Conservation (phyloP, 1,140 invertebrate species). For the Megathymus violae region DNA sequence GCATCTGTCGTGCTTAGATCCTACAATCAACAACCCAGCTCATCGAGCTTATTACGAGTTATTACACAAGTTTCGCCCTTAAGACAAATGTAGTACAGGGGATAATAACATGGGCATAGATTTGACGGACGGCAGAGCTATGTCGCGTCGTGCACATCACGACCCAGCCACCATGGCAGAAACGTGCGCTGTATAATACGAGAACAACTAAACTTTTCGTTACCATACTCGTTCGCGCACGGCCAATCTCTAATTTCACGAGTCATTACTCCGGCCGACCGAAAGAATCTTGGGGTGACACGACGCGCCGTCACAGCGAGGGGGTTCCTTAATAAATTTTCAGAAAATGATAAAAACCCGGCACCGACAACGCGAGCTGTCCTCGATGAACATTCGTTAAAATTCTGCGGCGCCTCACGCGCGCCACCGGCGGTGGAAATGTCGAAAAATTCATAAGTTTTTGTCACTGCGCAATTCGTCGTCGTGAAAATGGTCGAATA, state of each 20-base stretch:
- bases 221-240: slow-evolving; percentile 36
- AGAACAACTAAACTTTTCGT: slow-evolving; percentile 38
- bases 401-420: slow-evolving; percentile 51
- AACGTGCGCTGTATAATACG: slow-evolving; percentile 40
- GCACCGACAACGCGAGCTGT: slow-evolving; percentile 42
- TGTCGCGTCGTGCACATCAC: slow-evolving; percentile 28
- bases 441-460: slow-evolving; percentile 68
- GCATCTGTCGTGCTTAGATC: slow-evolving; percentile 38
- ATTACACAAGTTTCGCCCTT: slow-evolving; percentile 10
- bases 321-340: slow-evolving; percentile 51
- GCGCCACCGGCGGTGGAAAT: slow-evolving; percentile 53
- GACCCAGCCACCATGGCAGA: slow-evolving; percentile 22
- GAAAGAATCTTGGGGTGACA: slow-evolving; percentile 34
- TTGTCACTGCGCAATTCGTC: slow-evolving; percentile 53
- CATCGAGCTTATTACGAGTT: neutral
- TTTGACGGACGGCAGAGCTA: slow-evolving; percentile 30
- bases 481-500: slow-evolving; percentile 59
- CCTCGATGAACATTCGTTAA: slow-evolving; percentile 58
- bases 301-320: slow-evolving; percentile 32
- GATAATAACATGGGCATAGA: neutral
- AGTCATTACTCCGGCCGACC: slow-evolving; percentile 47
- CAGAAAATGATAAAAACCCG: slow-evolving; percentile 51
- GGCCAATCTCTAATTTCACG: slow-evolving; percentile 58
- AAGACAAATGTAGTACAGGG: slow-evolving; percentile 1
- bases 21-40: slow-evolving; percentile 31